Base-by-base conservation (phyloP, 2,888 invertebrate species). In the Limenitis camilla region DNA sequence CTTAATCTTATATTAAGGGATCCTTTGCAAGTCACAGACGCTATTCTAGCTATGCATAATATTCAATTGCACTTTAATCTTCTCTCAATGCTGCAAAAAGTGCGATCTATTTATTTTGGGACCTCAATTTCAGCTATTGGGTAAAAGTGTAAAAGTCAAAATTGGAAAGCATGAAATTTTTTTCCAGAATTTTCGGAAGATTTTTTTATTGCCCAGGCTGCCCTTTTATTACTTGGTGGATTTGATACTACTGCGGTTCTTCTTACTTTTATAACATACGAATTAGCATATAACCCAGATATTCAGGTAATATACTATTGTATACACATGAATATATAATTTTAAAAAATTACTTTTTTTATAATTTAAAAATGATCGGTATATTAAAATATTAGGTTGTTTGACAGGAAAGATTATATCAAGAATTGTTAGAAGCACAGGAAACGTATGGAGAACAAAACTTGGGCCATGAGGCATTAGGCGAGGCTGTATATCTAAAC, bases 221-320 rank as follows among this genome's bases (percentile, higher is more conserved):
- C 72, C 6, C 57, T 77, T 5, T 75, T 83, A 49, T 60, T 84
- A 1, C 74, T 74, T 55, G 83, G 67, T 0, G 84, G 82, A 0
- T 82, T 77, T 41, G 82, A 83, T 27, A 79, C 82, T 0, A 65
- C 75, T 0, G 75, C 74, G 0, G 36, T 61, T 0, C 5, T 55
- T 0, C 50, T 81, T 0, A 58, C 71, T 0, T 78, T 60, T 38
- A 5, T 53, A 0, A 53, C 62, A 0, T 69, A 71, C 5, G 82
- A 82, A 49, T 36, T 84, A 30, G 76, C 82, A 0, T 61, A 70
- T 27, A 2, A 58, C 1, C 70, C 71, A 1, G 59, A 70, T 0
- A 10, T 63, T 2, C 83, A 83, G 71, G 82, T 83, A 57, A 19
- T 19, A 19, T 19, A 19, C 19, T 19, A 19, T 19, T 19, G 2